A percentile compares a stretch with the other conserved stretches of the same genome.
Conservation (phyloP, 2,888 invertebrate genomes). For the Ethmia dodecea region DNA sequence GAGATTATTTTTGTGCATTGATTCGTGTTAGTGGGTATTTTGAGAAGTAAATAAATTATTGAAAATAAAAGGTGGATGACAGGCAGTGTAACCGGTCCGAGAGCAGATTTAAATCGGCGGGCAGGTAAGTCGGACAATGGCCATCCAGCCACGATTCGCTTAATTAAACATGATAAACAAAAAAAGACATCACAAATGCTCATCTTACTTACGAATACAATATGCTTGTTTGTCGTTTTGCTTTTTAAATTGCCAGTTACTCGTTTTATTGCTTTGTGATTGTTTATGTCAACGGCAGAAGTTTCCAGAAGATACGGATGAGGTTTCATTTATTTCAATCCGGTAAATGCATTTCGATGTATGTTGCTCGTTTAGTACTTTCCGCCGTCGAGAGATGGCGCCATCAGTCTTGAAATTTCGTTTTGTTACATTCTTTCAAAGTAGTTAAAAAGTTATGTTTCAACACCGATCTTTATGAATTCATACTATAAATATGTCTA, state of each 20-base stretch:
- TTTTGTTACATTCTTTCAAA: neutral
- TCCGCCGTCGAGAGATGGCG: conserved; percentile 9
- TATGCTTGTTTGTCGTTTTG: conserved; percentile 16
- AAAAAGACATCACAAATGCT: conserved; percentile 32
- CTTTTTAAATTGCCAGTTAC: conserved; percentile 5
- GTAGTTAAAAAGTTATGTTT: too few relatives aligned
- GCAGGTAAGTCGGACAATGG: conserved; percentile 70
- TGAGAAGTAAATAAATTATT: conserved; percentile 54
- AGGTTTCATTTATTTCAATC: neutral
- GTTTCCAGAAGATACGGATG: too few relatives aligned
- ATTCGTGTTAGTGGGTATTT: conserved; percentile 45
- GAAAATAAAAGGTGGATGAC: conserved; percentile 55
- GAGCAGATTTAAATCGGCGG: conserved; percentile 55
- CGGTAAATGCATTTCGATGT: neutral
- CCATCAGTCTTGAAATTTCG: conserved; percentile 3
- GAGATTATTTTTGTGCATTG: conserved; percentile 36
- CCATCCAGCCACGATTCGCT: conserved; percentile 61
- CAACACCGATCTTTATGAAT: too few relatives aligned
- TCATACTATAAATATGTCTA: too few relatives aligned
- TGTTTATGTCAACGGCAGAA: too few relatives aligned
- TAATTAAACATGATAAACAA: conserved; percentile 67
- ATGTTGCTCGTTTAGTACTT: neutral
- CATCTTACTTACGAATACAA: conserved; percentile 12
- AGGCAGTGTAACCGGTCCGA: conserved; percentile 52
- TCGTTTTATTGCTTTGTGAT: conserved; percentile 2